phyloP scores from a whole-genome alignment of 2,888 invertebrate genomes.

The Morpho helenor region DNA sequence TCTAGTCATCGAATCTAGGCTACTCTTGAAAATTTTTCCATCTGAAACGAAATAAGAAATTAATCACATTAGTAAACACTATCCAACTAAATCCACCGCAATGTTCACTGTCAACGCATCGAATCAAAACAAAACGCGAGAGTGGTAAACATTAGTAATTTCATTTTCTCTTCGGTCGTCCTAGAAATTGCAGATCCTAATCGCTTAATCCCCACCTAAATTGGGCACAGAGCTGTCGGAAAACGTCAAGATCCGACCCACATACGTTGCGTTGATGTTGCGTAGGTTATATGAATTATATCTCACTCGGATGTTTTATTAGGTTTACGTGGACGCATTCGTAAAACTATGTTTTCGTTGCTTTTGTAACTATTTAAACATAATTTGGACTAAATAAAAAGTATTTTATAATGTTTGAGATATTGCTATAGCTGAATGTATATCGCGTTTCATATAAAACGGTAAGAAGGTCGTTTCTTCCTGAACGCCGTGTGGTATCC shows the following conservation, averaged over 20 bases:
- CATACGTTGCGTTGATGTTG: conserved; percentile 19
- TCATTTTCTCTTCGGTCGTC: conserved; percentile 14
- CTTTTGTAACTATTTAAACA: conserved; percentile 2
- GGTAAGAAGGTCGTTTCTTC: too few relatives aligned
- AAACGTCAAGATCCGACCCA: conserved; percentile 21
- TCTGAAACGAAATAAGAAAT: background rate
- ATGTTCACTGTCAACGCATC: conserved; percentile 16
- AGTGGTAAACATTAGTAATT: conserved; percentile 12
- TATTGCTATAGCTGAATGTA: background rate
- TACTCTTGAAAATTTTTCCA: too few relatives aligned
- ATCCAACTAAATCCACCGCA: conserved; percentile 14
- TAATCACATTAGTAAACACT: background rate
- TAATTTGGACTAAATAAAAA: conserved; percentile 1
- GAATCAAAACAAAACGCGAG: conserved; percentile 13
- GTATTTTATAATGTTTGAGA: too few relatives aligned
- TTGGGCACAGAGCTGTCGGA: conserved; percentile 12
- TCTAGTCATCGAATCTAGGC: background rate
- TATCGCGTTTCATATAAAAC: too few relatives aligned
- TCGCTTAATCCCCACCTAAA: conserved; percentile 25
- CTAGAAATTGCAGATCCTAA: conserved; percentile 25
- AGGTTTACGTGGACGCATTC: conserved; percentile 13
- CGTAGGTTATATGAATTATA: conserved; percentile 28
- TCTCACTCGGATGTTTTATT: conserved; percentile 24
- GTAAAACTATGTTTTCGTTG: conserved; percentile 17
- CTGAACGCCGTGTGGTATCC: too few relatives aligned